Conservation (phyloP, 2,888 invertebrate genomes). For the Andrena minutula region DNA sequence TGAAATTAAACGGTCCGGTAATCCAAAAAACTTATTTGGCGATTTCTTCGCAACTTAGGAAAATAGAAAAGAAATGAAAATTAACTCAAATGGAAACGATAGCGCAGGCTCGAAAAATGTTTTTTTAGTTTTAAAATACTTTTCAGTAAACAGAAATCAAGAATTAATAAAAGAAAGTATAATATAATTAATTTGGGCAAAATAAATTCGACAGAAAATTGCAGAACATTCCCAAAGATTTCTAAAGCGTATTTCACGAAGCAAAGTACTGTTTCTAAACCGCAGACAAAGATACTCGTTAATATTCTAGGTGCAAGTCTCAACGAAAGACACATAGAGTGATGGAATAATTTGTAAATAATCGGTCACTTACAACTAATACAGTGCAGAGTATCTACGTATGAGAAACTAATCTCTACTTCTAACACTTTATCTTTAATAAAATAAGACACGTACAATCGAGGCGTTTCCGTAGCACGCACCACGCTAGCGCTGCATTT, state of each 20-base stretch:
- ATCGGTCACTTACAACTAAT: conserved; percentile 70
- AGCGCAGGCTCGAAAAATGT: conserved; percentile 14
- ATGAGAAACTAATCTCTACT: conserved; percentile 74
- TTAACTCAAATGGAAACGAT: conserved; percentile 48
- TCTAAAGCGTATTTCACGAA: not conserved
- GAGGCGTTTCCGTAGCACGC: conserved; percentile 95
- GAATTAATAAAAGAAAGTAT: not conserved
- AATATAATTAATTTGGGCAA: not conserved
- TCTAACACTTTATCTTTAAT: conserved; percentile 66
- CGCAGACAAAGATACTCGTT: not conserved
- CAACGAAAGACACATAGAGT: conserved; percentile 45
- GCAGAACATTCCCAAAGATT: not conserved
- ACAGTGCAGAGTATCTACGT: conserved; percentile 72
- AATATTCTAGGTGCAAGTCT: conserved; percentile 9
- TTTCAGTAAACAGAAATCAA: not conserved
- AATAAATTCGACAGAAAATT: not conserved
- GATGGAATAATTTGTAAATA: conserved; percentile 45
- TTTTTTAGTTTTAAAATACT: not conserved
- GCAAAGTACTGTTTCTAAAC: conserved; percentile 4
- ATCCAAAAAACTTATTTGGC: conserved; percentile 81
- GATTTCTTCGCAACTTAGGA: conserved; percentile 82
- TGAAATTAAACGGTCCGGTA: conserved; percentile 83
- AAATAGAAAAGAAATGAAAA: conserved; percentile 60
- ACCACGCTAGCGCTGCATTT: conserved; percentile 95
- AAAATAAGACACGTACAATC: conserved; percentile 90